Conservation (phyloP, 2,888 invertebrate genomes). For the Euproctis similis region DNA sequence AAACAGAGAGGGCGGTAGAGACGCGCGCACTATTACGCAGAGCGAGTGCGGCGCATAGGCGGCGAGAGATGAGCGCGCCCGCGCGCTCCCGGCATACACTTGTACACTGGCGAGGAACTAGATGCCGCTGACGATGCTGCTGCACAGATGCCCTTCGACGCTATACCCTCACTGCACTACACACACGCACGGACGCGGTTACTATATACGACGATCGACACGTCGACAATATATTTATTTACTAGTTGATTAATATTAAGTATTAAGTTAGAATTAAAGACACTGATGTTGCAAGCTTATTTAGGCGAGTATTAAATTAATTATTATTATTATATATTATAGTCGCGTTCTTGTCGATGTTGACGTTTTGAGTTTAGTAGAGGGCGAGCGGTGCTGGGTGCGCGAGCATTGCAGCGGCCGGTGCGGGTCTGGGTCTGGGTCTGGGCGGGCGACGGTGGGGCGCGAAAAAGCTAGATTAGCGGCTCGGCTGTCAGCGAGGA, state of each 20-base stretch:
- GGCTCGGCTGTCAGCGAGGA: conserved; percentile 74
- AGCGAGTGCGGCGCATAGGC: conserved; percentile 72
- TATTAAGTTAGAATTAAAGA: conserved; percentile 69
- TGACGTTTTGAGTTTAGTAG: conserved; percentile 70
- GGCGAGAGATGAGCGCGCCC: conserved; percentile 59
- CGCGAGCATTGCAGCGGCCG: conserved; percentile 70
- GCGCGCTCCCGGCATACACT: conserved; percentile 63
- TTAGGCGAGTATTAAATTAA: conserved; percentile 71
- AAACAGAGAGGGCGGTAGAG: conserved; percentile 40
- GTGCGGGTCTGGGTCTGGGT: conserved; percentile 63
- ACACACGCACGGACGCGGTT: conserved; percentile 50
- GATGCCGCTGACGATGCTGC: conserved; percentile 30
- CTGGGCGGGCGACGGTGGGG: conserved; percentile 67
- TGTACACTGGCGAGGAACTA: conserved; percentile 37
- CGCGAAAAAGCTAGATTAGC: conserved; percentile 75
- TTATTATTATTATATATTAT: conserved; percentile 73
- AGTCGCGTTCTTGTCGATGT: conserved; percentile 73
- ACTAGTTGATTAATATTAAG: conserved; percentile 63
- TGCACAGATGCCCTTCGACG: conserved; percentile 44
- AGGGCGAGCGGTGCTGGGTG: conserved; percentile 73
- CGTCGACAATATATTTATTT: conserved; percentile 37
- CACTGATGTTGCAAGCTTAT: conserved; percentile 74
- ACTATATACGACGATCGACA: conserved; percentile 34
- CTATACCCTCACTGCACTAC: conserved; percentile 19
- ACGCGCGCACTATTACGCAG: conserved; percentile 63